Conservation (phyloP, 2,113 vertebrate genomes). For the Meleagris gallopavo region DNA sequence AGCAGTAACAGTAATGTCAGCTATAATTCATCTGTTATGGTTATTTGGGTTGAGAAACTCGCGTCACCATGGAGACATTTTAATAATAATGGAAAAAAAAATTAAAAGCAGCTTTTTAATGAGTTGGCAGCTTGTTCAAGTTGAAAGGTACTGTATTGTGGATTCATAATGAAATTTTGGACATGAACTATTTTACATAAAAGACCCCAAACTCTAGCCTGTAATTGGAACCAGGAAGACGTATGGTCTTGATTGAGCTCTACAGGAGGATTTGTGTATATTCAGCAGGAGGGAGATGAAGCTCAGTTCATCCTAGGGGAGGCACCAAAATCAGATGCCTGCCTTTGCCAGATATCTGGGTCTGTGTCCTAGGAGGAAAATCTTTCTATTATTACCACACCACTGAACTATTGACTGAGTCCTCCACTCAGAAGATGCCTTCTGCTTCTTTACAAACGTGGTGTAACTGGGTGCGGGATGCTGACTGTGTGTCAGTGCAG, state of each 20-base stretch:
- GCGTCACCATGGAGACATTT: slow-evolving; percentile 44
- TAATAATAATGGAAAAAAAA: slow-evolving; percentile 25
- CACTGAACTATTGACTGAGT: neutral
- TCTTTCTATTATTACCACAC: neutral
- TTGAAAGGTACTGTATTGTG: slow-evolving; percentile 69
- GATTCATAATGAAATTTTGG: slow-evolving; percentile 70
- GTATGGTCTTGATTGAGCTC: neutral
- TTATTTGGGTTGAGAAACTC: slow-evolving; percentile 71
- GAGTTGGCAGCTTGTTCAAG: slow-evolving; percentile 45
- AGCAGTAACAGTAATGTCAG: slow-evolving; percentile 62
- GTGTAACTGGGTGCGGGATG: neutral
- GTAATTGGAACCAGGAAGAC: slow-evolving; percentile 13
- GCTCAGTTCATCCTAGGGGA: slow-evolving; percentile 25
- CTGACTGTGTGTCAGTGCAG: neutral
- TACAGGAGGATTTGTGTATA: neutral
- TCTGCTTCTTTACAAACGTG: neutral
- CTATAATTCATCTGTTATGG: slow-evolving; percentile 60
- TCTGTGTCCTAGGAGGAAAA: neutral
- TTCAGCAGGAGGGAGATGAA: slow-evolving; percentile 15
- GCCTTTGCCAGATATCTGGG: neutral
- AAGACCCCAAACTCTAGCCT: slow-evolving; percentile 28
- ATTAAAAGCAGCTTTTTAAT: slow-evolving; percentile 58
- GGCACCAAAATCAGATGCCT: neutral
- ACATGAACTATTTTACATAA: slow-evolving; percentile 28
- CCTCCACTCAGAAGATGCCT: neutral